These are phyloP conservation scores for Alethe diademata DNA, from an alignment of 2,113 vertebrate species.

Conservation along the genomic window DNA sequence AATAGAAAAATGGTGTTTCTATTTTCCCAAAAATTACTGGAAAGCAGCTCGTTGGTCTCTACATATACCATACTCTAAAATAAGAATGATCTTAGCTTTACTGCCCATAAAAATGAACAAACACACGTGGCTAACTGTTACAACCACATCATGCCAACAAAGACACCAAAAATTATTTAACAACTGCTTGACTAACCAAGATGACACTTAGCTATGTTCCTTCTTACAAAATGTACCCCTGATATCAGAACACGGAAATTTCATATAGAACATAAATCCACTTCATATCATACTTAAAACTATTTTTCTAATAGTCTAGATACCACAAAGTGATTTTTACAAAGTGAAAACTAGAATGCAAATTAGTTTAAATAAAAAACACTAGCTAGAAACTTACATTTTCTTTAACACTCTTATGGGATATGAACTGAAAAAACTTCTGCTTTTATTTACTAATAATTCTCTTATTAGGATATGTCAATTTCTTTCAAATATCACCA, in stretches of 20 bases:
- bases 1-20: background rate
- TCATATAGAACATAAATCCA: background rate
- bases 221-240: background rate
- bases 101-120: background rate
- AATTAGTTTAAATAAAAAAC: background rate
- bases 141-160: background rate
- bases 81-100: background rate
- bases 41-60: background rate
- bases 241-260: background rate
- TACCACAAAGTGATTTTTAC: background rate
- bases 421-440: background rate
- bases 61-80: background rate
- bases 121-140: background rate
- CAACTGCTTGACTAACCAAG: background rate
- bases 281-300: background rate
- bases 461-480: background rate
- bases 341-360: background rate
- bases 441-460: background rate
- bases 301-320: background rate
- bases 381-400: background rate
- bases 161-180: background rate
- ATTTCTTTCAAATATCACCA: background rate
- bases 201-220: background rate
- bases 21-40: background rate
- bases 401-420: background rate